phyloP scores from a whole-genome alignment of 2,797 vertebrate genomes.

The Diplodus puntazzo region DNA sequence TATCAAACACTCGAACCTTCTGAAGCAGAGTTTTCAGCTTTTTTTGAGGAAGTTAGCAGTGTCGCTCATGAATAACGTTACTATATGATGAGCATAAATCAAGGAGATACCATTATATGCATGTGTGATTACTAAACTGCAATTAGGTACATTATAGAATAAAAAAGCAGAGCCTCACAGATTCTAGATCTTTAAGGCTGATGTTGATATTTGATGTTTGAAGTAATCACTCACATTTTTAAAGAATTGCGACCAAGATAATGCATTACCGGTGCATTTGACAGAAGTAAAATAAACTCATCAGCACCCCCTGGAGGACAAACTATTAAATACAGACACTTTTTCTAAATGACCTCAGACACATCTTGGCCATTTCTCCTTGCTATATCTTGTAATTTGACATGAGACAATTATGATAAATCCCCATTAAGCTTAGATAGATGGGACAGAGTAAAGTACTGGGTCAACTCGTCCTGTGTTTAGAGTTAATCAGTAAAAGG shows the following conservation, averaged over 20 bases:
- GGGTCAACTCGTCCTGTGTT: background rate
- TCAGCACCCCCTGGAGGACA: background rate
- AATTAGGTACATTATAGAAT: background rate
- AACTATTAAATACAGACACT: background rate
- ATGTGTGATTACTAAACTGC: background rate
- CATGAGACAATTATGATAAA: background rate
- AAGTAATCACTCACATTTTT: background rate
- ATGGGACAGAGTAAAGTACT: background rate
- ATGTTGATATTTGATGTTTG: background rate
- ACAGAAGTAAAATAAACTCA: background rate
- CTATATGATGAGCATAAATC: background rate
- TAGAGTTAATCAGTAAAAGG: background rate
- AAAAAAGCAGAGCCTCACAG: background rate
- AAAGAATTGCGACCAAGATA: background rate
- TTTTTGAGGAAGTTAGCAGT: too few species aligned
- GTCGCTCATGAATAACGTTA: background rate
- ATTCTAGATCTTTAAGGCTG: background rate
- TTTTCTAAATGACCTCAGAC: background rate
- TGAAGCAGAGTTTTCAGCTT: background rate
- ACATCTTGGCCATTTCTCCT: background rate
- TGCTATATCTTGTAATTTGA: background rate
- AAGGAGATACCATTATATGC: background rate
- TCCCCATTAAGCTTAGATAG: background rate
- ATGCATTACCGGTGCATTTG: background rate
- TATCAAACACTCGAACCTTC: background rate